These are phyloP conservation scores for Agrypnia vestita DNA, from an alignment of 1,140 invertebrate species.

Conservation along the genomic window DNA sequence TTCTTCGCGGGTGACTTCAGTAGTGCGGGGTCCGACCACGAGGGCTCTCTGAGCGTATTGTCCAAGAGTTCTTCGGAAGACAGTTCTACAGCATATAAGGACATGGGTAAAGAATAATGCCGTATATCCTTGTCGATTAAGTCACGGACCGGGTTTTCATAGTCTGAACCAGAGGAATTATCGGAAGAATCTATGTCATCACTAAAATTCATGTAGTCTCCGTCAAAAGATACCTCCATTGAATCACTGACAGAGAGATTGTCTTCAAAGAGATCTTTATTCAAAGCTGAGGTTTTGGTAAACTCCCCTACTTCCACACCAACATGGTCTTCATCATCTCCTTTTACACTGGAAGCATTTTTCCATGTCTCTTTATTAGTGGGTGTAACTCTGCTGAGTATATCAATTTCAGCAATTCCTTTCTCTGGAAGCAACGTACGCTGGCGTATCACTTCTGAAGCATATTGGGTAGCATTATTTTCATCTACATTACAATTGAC, in stretches of 20 bases:
- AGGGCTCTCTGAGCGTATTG: background rate
- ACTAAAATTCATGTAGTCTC: conserved; percentile 69
- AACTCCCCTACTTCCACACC: too few relatives aligned
- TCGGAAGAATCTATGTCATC: conserved; percentile 65
- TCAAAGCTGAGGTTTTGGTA: conserved; percentile 25
- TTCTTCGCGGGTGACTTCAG: background rate
- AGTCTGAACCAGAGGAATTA: conserved; percentile 56
- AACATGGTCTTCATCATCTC: too few relatives aligned
- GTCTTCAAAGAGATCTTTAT: conserved; percentile 67
- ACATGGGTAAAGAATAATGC: conserved; percentile 69
- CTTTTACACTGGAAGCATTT: too few relatives aligned
- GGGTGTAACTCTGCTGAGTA: too few relatives aligned
- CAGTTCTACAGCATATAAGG: conserved; percentile 64
- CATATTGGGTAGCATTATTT: too few relatives aligned
- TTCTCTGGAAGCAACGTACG: too few relatives aligned
- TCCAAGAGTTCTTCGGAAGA: conserved; percentile 13
- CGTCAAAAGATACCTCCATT: conserved; percentile 33
- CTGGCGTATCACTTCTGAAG: too few relatives aligned
- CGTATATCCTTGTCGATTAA: conserved; percentile 70
- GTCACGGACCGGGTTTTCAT: conserved; percentile 70
- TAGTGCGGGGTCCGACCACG: background rate
- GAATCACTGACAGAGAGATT: conserved; percentile 20
- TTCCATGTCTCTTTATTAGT: too few relatives aligned
- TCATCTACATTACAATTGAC: background rate
- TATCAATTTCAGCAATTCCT: too few relatives aligned